These are phyloP conservation scores for Brachionus asplanchnoidis DNA, from an alignment of 1,140 invertebrate species.

Conservation along the genomic window DNA sequence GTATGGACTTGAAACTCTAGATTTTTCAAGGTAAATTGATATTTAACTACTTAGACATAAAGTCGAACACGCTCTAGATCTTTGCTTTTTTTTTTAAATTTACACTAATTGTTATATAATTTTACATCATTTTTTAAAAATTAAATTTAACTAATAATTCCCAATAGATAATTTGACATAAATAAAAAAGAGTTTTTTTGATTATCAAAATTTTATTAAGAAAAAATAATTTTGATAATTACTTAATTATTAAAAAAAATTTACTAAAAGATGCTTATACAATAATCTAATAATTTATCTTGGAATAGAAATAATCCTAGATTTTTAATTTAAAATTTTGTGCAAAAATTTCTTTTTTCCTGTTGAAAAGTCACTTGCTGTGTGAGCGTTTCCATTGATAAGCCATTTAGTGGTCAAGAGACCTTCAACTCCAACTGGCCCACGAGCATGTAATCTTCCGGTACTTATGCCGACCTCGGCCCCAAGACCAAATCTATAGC, in stretches of 20 bases:
- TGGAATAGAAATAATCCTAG: background rate
- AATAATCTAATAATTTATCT: background rate
- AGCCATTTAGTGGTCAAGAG: constrained; percentile 96
- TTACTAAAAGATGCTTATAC: background rate
- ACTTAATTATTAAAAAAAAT: background rate
- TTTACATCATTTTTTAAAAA: too few species aligned
- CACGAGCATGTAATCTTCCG: constrained; percentile 86
- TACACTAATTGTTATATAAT: too few species aligned
- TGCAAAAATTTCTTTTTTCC: constrained; percentile 50
- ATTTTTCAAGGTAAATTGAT: too few species aligned
- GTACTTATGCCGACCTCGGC: constrained; percentile 91
- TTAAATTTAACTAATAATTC: too few species aligned
- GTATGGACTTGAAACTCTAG: too few species aligned
- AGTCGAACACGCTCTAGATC: too few species aligned
- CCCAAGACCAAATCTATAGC: constrained; percentile 88
- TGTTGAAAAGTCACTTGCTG: constrained; percentile 55
- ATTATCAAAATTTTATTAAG: background rate
- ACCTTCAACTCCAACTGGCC: constrained; percentile 94
- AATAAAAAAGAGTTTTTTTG: background rate
- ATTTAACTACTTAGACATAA: too few species aligned
- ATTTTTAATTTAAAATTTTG: constrained; percentile 42
- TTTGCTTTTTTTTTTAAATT: too few species aligned
- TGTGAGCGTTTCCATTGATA: constrained; percentile 65
- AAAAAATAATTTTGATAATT: background rate
- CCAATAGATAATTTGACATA: too few species aligned